Evolutionary conservation across 2,113 vertebrate genomes (phyloP).

Genomic region (Lagopus leucura): DNA sequence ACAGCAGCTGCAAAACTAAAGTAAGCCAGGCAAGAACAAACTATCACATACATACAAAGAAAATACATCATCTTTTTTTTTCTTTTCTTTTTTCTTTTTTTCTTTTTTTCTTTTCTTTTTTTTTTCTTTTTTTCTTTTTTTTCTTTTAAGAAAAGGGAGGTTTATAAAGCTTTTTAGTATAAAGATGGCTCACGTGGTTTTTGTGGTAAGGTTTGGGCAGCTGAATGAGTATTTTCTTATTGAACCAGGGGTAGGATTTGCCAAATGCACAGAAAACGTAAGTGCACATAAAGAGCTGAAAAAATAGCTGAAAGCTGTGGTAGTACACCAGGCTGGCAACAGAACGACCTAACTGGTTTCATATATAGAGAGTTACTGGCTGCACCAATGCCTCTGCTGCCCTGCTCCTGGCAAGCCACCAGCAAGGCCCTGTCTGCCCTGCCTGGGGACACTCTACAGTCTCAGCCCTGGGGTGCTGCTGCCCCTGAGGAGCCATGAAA

Average conservation of each 20-base stretch:
- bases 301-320: not conserved
- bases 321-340: not conserved
- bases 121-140: too few relatives aligned
- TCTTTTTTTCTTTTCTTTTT: not conserved
- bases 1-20: not conserved
- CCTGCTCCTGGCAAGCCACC: not conserved
- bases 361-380: not conserved
- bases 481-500: fast-evolving
- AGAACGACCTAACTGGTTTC: not conserved
- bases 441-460: fast-evolving
- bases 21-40: not conserved
- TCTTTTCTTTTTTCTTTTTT: too few relatives aligned
- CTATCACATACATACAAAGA: not conserved
- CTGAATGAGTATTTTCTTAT: not conserved
- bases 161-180: not conserved
- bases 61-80: not conserved
- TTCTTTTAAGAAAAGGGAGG: not conserved
- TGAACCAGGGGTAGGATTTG: not conserved
- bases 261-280: not conserved
- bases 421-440: not conserved
- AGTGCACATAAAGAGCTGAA: too few relatives aligned
- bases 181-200: not conserved
- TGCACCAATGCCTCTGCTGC: fast-evolving
- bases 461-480: not conserved
- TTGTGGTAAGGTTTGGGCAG: not conserved